Evolutionary conservation across 2,797 vertebrate genomes (phyloP).

Genomic region (Meriones psammophilus): DNA sequence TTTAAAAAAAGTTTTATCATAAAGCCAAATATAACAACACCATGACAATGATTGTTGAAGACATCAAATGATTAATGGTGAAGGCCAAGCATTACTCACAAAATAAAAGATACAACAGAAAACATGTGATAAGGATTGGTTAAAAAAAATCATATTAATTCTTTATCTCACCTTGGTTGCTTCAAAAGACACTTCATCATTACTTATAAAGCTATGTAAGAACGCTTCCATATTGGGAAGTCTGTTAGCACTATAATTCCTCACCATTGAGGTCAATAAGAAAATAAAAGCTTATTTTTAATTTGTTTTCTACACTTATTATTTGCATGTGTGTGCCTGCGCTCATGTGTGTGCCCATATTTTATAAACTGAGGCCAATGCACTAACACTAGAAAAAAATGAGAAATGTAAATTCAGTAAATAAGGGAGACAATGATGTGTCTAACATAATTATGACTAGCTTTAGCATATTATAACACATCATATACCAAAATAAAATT

Average conservation of each 20-base stretch:
- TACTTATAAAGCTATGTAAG: not conserved
- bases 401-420: conserved; percentile 7
- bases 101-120: not conserved
- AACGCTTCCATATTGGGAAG: not conserved
- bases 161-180: not conserved
- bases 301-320: not conserved
- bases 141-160: not conserved
- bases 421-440: not conserved
- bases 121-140: not conserved
- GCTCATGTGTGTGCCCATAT: not conserved
- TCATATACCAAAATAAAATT: conserved; percentile 11
- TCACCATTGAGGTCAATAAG: not conserved
- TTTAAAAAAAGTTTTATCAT: not conserved
- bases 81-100: not conserved
- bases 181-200: not conserved
- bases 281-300: not conserved
- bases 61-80: not conserved
- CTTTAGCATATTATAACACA: not conserved
- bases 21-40: not conserved
- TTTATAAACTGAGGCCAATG: conserved; percentile 30
- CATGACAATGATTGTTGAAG: not conserved
- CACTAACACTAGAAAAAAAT: conserved; percentile 49
- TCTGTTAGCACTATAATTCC: not conserved
- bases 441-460: not conserved
- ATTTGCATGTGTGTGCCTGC: not conserved